Evolutionary conservation across 1,140 invertebrate genomes (phyloP).

Genomic region (Steinernema khuongi): DNA sequence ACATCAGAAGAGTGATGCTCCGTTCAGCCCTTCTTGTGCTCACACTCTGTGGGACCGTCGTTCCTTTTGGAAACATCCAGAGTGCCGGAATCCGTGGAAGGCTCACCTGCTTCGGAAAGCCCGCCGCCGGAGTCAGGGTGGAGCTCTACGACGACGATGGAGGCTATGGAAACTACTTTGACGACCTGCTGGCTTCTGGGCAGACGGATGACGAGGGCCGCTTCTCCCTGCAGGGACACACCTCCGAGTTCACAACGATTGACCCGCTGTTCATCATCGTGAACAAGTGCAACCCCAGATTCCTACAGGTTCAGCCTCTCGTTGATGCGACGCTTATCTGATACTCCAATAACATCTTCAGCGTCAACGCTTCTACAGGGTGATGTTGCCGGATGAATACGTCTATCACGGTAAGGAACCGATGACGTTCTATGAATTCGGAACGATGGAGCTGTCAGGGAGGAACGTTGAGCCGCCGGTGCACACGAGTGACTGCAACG

Average conservation of each 20-base stretch:
- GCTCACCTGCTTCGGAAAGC: slow-evolving; percentile 29
- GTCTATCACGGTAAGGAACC: slow-evolving; percentile 26
- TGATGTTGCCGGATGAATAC: slow-evolving; percentile 35
- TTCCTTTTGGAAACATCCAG: background rate
- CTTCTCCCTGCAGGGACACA: slow-evolving; percentile 29
- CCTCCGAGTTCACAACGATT: slow-evolving; percentile 34
- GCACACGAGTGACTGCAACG: slow-evolving; percentile 25
- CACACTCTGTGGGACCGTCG: slow-evolving; percentile 9
- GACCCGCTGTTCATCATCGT: slow-evolving; percentile 42
- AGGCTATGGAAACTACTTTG: slow-evolving; percentile 28
- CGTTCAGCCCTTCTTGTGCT: slow-evolving; percentile 8
- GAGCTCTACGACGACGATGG: slow-evolving; percentile 23
- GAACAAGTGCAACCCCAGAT: slow-evolving; percentile 39
- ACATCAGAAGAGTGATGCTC: too few relatives aligned
- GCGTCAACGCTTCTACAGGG: slow-evolving; percentile 34
- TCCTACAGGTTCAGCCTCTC: background rate
- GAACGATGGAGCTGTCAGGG: slow-evolving; percentile 31
- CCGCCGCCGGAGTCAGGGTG: slow-evolving; percentile 25
- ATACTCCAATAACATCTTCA: slow-evolving; percentile 19
- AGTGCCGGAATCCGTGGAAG: slow-evolving; percentile 28
- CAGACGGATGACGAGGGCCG: slow-evolving; percentile 37
- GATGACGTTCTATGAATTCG: slow-evolving; percentile 35
- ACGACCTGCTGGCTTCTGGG: slow-evolving; percentile 37
- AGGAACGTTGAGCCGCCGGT: slow-evolving; percentile 33
- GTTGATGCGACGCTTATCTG: background rate